A percentile compares a stretch with the other conserved stretches of the same genome.
Evolutionary conservation across 1,140 invertebrate genomes (phyloP).

Genomic region (Zaprionus taronus): DNA sequence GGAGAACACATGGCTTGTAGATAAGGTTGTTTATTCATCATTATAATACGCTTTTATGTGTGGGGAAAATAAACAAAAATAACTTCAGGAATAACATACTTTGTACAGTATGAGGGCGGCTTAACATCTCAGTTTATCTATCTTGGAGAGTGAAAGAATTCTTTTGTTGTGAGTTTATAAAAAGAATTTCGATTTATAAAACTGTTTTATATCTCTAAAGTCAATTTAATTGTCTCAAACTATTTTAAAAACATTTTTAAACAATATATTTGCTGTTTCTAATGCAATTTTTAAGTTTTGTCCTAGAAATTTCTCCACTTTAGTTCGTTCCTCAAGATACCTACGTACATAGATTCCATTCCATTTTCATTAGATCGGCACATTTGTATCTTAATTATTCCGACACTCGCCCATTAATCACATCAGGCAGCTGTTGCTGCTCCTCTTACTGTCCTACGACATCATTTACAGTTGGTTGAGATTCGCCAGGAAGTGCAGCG

Average conservation of each 20-base stretch:
- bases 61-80: not conserved
- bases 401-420: conserved; percentile 8
- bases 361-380: conserved; percentile 3
- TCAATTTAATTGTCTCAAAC: no score
- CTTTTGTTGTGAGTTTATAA: no score
- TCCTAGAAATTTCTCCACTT: not conserved
- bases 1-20: not conserved
- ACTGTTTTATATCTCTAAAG: no score
- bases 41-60: not conserved
- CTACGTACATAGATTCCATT: not conserved
- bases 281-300: not conserved
- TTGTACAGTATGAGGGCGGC: not conserved
- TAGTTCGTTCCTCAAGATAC: not conserved
- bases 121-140: not conserved
- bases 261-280: no score
- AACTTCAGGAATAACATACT: not conserved
- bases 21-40: conserved; percentile 2
- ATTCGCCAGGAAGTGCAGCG: conserved; percentile 10
- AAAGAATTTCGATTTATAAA: no score
- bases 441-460: not conserved
- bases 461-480: conserved; percentile 4
- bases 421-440: not conserved
- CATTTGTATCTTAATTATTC: conserved; percentile 12
- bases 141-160: not conserved
- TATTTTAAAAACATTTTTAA: no score